These are phyloP conservation scores for Gymnothorax javanicus DNA, from an alignment of 2,797 vertebrate genomes.

Conservation along the genomic window DNA sequence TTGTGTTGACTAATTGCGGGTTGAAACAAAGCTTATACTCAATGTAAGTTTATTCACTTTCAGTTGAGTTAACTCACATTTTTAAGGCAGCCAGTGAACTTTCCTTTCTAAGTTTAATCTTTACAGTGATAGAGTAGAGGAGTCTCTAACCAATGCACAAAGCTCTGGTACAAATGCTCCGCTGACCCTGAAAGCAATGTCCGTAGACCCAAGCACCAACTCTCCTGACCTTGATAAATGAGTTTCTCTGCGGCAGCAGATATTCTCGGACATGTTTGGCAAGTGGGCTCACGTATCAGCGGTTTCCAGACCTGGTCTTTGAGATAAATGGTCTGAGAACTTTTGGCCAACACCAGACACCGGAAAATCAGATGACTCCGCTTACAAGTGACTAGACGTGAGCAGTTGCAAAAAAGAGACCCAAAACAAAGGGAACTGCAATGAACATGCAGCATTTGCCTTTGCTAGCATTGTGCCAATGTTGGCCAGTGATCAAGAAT, in stretches of 20 bases:
- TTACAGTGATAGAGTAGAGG: background rate
- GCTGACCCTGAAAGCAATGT: background rate
- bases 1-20: too few relatives aligned
- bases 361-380: background rate
- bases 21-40: too few relatives aligned
- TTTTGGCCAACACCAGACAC: background rate
- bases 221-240: slow-evolving; percentile 5
- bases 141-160: slow-evolving; percentile 7
- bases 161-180: background rate
- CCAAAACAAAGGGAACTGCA: background rate
- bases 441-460: background rate
- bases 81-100: too few relatives aligned
- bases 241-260: background rate
- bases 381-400: background rate
- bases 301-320: background rate
- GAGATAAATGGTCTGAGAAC: background rate
- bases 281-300: background rate
- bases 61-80: too few relatives aligned
- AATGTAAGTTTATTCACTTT: too few relatives aligned
- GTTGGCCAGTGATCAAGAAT: background rate
- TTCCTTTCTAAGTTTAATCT: too few relatives aligned
- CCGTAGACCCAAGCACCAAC: background rate
- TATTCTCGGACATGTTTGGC: background rate
- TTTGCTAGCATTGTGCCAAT: background rate
- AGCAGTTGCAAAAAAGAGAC: background rate